Evolutionary conservation across 2,797 vertebrate genomes (phyloP).

Genomic region (Staurois parvus): DNA sequence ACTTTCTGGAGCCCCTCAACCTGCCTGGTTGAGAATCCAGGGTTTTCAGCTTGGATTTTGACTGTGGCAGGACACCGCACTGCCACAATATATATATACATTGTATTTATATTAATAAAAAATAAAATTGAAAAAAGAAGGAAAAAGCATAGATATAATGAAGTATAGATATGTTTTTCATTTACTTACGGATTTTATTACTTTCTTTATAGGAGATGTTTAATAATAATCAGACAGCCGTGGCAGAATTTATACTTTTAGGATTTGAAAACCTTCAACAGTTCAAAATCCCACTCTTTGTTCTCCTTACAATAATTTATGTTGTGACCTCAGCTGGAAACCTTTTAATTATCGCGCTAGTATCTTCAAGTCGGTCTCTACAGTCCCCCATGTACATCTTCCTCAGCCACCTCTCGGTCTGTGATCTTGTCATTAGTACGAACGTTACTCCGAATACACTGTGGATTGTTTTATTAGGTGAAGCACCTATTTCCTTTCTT

Average conservation of each 20-base stretch:
- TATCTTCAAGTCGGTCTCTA: not conserved
- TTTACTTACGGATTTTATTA: too few relatives aligned
- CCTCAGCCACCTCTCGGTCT: not conserved
- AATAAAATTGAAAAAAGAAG: too few relatives aligned
- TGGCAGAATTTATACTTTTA: constrained; percentile 9
- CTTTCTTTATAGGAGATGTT: not conserved
- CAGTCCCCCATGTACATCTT: not conserved
- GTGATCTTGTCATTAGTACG: not conserved
- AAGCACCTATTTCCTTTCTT: not conserved
- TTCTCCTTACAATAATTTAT: not conserved
- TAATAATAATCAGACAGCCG: not conserved
- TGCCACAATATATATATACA: too few relatives aligned
- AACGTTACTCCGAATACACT: not conserved
- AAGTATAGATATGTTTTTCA: too few relatives aligned
- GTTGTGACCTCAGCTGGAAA: not conserved
- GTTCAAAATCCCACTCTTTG: not conserved
- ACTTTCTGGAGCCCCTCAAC: too few relatives aligned
- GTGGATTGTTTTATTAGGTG: not conserved
- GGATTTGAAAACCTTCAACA: not conserved
- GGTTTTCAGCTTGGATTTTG: too few relatives aligned
- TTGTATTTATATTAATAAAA: too few relatives aligned
- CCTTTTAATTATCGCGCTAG: not conserved
- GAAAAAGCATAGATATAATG: too few relatives aligned
- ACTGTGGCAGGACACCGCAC: too few relatives aligned
- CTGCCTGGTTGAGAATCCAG: too few relatives aligned